Evolutionary conservation across 2,113 vertebrate genomes (phyloP).

Genomic region (Cinclus mexicanus): DNA sequence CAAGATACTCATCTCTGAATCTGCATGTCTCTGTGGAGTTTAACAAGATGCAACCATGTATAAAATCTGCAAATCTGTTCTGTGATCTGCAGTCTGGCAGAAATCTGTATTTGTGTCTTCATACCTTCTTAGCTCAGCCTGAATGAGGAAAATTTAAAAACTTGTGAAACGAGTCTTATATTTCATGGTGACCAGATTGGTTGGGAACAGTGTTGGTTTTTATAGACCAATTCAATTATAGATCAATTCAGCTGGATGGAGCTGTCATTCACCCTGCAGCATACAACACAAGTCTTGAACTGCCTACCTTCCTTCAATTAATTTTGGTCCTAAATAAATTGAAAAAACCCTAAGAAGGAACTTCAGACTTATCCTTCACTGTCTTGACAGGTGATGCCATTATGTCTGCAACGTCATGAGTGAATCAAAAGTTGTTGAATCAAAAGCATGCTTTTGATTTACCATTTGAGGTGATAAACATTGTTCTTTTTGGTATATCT

Average conservation of each 20-base stretch:
- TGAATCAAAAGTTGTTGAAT: background rate
- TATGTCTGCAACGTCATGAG: background rate
- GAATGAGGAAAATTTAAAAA: conserved; percentile 36
- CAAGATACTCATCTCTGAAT: background rate
- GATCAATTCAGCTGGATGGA: background rate
- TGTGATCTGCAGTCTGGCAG: background rate
- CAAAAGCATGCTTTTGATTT: conserved; percentile 7
- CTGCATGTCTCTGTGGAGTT: background rate
- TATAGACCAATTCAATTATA: background rate
- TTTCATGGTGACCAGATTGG: background rate
- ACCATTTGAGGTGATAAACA: background rate
- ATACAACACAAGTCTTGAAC: background rate
- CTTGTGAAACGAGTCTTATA: background rate
- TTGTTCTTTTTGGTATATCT: background rate
- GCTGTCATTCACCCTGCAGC: background rate
- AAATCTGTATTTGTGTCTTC: conserved; percentile 32
- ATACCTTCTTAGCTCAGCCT: conserved; percentile 5
- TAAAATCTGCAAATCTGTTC: conserved; percentile 12
- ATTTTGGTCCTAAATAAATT: background rate
- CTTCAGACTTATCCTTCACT: background rate
- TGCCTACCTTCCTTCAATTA: background rate
- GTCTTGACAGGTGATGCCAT: background rate
- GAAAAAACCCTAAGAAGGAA: background rate
- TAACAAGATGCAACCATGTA: background rate
- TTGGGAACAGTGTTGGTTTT: background rate